Evolutionary conservation across 2,888 invertebrate genomes (phyloP), one percentile per base, ranked within the genome.

Genomic region (Reticulitermes lucifugus): DNA sequence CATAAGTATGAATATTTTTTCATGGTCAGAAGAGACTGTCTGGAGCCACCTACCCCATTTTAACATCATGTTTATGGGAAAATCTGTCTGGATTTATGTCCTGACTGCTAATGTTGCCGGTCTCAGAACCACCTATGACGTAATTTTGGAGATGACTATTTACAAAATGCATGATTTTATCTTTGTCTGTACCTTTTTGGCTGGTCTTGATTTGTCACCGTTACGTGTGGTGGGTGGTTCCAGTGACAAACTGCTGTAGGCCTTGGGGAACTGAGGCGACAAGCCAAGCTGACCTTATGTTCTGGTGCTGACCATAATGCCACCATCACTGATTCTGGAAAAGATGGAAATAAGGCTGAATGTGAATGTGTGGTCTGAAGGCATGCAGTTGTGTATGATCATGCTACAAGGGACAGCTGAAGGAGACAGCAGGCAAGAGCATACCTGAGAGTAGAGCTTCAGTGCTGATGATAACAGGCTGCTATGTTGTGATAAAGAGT

Each of bases 211-310:
- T 88, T 89, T 43, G 88, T 87, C 71, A 89, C 85, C 43, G 88
- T 88, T 55, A 89, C 79, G 29, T 89, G 88, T 7, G 89, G 88
- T 7, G 88, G 88, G 73, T 90, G 90, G 18, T 88, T 88, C 90
- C 90, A 91, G 7, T 89, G 88, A 82, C 90, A 91, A 55, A 88
- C 88, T 22, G 89, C 88, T 65, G 89, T 88, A n/a, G 87, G 81
- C 22, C 88, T 86, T 21, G 88, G 86, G 25, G 87, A 87, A 83
- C 89, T 88, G 80, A 89, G 88, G 85, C 89, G 90, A 86, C 90
- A 91, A 5, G 90, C 90, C 84, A 91, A 88, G 79, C 89, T 90
- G 29, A 90, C 90, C 88, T 89, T 89, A 86, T 90, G 90, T 88
- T 90, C 89, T 55, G 90, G 89, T 81, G 89, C 88, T 46, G 90